Evolutionary conservation across 2,113 vertebrate species (phyloP), one percentile per base, ranked within the genome.

Genomic region (Leucopsar rothschildi): DNA sequence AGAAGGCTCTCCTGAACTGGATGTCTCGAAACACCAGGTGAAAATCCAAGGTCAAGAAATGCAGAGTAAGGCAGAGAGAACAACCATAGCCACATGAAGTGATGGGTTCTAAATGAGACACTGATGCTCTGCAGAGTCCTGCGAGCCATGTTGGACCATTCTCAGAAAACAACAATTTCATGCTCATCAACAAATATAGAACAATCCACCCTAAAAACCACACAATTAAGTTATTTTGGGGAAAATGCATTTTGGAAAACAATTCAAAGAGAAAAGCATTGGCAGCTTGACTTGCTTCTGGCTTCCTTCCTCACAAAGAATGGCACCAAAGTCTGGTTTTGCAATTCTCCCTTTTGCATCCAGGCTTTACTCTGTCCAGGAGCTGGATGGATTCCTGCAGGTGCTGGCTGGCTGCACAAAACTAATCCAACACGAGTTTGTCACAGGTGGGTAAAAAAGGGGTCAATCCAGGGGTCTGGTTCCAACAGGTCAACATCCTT

Each of bases 201-300:
- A 83, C 5, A 3, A 88, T 81, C 80, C 15, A 65, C 71, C 49
- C 52, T 18, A 7, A 95, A 86, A 95, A 83, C 59, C 0, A 64
- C 35, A 78, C 86, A 94, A 86, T 93, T 76, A 82, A 70, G 88
- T 86, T 96, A 96, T 97, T 97, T 95, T 87, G 80, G 95, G 96
- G 60, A 89, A 92, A 95, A 79, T 0, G n/a, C 53, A 49, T 64
- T 93, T 86, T 75, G 88, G 61, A 95, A 93, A 82, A 84, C 94
- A 86, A 92, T 92, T 92, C 60, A 90, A 63, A 92, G 63, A 61
- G 90, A 69, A 82, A 33, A 73, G 91, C 86, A 79, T 80, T 90
- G 64, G 88, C 90, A 94, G 94, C 72, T 83, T 75, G 47, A 66
- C 82, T 92, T 39, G 82, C 68, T 92, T 59, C 82, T 92, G 92